A percentile compares a stretch with the other conserved stretches of the same genome.
Evolutionary conservation across 2,797 vertebrate species (phyloP).

Genomic region (Enteromius radiatus): DNA sequence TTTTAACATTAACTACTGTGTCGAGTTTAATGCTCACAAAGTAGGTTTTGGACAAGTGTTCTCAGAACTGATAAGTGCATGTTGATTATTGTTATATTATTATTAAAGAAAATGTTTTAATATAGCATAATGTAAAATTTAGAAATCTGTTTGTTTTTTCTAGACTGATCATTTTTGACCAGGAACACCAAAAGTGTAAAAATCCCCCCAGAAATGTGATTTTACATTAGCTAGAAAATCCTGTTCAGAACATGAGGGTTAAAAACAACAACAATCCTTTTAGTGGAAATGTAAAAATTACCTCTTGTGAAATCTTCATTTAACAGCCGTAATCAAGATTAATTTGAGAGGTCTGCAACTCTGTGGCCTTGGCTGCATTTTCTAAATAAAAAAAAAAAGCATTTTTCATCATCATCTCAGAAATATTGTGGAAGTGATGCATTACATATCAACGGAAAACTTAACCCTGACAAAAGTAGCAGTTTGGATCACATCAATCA

Average conservation of each 20-base stretch:
- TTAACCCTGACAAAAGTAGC: constrained; percentile 60
- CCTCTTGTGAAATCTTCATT: background rate
- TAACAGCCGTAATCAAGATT: constrained; percentile 65
- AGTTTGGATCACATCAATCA: constrained; percentile 64
- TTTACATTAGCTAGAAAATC: background rate
- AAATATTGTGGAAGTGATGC: constrained; percentile 62
- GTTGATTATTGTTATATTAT: background rate
- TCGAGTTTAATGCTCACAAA: background rate
- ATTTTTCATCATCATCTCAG: constrained; percentile 59
- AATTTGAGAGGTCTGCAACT: constrained; percentile 55
- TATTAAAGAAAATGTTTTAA: no score
- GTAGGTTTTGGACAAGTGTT: background rate
- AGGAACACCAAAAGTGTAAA: no score
- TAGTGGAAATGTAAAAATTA: constrained; percentile 56
- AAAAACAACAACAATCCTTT: constrained; percentile 38
- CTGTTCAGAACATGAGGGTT: background rate
- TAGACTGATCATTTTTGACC: no score
- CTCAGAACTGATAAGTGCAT: background rate
- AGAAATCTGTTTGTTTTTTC: background rate
- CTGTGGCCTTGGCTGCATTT: background rate
- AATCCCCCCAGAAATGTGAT: background rate
- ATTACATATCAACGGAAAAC: constrained; percentile 68
- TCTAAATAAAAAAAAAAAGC: constrained; percentile 22
- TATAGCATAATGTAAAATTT: background rate
- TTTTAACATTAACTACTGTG: background rate